Conservation (phyloP, 2,888 invertebrate genomes). For the Kryphioiulus occultus region DNA sequence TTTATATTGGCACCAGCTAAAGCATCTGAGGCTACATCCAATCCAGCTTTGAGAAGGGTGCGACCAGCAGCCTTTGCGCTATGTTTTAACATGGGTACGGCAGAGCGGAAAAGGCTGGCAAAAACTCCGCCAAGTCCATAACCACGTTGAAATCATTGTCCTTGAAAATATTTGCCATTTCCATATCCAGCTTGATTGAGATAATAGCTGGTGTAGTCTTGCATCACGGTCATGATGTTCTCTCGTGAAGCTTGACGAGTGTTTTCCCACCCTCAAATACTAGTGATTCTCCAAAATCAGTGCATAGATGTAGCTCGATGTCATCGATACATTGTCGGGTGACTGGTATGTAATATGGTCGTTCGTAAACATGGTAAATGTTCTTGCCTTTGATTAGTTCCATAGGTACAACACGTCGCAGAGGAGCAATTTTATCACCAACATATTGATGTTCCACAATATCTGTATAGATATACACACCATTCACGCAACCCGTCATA, state of each 20-base stretch:
- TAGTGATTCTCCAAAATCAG: not conserved
- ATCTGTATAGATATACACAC: slow-evolving; percentile 54
- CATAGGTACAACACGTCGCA: slow-evolving; percentile 57
- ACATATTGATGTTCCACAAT: slow-evolving; percentile 56
- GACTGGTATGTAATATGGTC: not conserved
- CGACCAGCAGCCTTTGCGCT: not conserved
- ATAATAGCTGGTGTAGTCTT: not conserved
- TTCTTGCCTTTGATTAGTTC: slow-evolving; percentile 39
- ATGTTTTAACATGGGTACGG: not conserved
- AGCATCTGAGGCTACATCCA: slow-evolving; percentile 4
- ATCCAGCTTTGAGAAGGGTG: not conserved
- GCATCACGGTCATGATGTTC: not conserved
- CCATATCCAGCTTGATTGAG: slow-evolving; percentile 35
- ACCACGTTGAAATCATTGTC: not conserved
- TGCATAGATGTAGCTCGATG: not conserved
- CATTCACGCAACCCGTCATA: not conserved
- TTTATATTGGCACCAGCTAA: not conserved
- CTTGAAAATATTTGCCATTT: not conserved
- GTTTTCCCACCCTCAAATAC: slow-evolving; percentile 24
- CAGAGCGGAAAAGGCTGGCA: not conserved
- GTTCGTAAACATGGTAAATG: not conserved
- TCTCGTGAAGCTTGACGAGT: not conserved
- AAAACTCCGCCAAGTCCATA: slow-evolving; percentile 5
- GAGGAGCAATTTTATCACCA: slow-evolving; percentile 57
- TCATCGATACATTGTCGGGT: not conserved